Conservation (phyloP, 2,888 invertebrate genomes). For the Cecidostiba fungosa region DNA sequence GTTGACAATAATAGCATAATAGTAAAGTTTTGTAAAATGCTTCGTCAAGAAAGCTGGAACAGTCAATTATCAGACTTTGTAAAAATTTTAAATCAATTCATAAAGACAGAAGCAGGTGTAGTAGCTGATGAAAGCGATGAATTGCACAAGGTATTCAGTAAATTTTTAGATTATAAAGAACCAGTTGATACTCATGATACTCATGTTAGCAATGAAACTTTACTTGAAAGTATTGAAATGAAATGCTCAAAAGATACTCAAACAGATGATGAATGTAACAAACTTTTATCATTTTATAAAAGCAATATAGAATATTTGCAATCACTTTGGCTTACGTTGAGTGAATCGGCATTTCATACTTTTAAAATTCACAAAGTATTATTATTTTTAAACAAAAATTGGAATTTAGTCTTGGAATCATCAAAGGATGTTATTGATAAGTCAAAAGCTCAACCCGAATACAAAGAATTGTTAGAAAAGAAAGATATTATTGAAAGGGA, state of each 20-base stretch:
- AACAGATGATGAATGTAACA: background rate
- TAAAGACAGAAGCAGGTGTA: background rate
- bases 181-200: background rate
- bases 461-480: conserved; percentile 36
- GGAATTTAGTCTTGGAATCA: conserved; percentile 28
- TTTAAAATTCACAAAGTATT: conserved; percentile 54
- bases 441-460: background rate
- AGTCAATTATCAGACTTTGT: conserved; percentile 17
- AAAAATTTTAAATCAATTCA: background rate
- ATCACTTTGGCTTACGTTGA: conserved; percentile 42
- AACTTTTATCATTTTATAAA: background rate
- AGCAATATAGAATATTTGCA: background rate
- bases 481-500: conserved; percentile 51
- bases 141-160: background rate
- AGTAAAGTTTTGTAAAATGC: conserved; percentile 12
- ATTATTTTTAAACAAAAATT: conserved; percentile 46
- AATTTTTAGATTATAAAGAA: background rate
- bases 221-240: background rate
- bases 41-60: conserved; percentile 27
- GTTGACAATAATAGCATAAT: background rate
- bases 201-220: background rate
- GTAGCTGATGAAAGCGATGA: background rate
- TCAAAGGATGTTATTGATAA: conserved; percentile 31
- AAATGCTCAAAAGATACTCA: background rate
- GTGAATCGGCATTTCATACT: conserved; percentile 19